These are phyloP conservation scores for Paralichthys olivaceus DNA, from an alignment of 2,113 vertebrate genomes.

Conservation along the genomic window DNA sequence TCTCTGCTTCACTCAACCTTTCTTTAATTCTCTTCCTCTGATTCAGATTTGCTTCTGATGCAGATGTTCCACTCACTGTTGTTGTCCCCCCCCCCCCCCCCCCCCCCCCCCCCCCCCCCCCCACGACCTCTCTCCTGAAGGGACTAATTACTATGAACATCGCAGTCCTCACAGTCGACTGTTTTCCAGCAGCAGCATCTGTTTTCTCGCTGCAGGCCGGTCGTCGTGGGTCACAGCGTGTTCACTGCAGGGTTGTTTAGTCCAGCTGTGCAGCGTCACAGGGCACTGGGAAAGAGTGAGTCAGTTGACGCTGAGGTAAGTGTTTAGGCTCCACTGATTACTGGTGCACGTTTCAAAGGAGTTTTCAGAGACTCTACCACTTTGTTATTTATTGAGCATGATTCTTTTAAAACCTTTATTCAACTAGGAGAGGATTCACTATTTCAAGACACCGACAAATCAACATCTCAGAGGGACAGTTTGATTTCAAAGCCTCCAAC, in stretches of 20 bases:
- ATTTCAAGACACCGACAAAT: too few relatives aligned
- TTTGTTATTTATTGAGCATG: too few relatives aligned
- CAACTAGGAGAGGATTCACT: too few relatives aligned
- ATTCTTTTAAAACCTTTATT: too few relatives aligned
- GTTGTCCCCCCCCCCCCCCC: neutral
- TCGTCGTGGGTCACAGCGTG: neutral
- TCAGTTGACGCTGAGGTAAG: conserved; percentile 30
- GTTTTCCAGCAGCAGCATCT: conserved; percentile 18
- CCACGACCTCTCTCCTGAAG: conserved; percentile 17
- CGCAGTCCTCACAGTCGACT: neutral
- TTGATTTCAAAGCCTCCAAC: too few relatives aligned
- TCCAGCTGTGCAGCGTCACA: conserved; percentile 38
- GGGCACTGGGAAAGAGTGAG: conserved; percentile 41
- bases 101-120: neutral
- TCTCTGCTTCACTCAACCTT: neutral
- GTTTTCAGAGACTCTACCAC: neutral
- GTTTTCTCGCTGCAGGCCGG: conserved; percentile 28
- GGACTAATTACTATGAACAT: conserved; percentile 28
- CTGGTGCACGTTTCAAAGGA: neutral
- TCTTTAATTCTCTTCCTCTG: too few relatives aligned
- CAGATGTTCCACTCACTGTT: conserved; percentile 2
- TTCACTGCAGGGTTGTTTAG: conserved; percentile 12
- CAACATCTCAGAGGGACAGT: too few relatives aligned
- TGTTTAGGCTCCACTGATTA: neutral
- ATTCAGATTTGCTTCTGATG: too few relatives aligned